phyloP scores from a whole-genome alignment of 2,113 vertebrate species.

The Myrmecobius fasciatus region DNA sequence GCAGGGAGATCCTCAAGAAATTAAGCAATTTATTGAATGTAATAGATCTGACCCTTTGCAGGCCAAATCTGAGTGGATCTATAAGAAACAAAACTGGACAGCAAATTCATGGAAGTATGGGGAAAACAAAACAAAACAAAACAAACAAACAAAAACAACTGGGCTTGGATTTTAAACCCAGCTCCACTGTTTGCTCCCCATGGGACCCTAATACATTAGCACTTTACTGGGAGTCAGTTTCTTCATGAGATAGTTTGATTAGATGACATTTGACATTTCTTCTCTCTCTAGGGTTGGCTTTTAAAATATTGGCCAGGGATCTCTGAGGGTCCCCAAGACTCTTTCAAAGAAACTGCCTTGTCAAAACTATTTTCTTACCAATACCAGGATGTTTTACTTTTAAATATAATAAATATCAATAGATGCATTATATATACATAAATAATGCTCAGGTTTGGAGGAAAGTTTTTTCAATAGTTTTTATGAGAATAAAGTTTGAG shows the following conservation, averaged over 20 bases:
- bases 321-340: background rate
- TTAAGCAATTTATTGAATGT: background rate
- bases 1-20: background rate
- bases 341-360: background rate
- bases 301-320: background rate
- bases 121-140: no score
- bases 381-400: background rate
- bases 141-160: no score
- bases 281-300: background rate
- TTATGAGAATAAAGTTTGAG: background rate
- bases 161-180: background rate
- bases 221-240: no score
- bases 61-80: no score
- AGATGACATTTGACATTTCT: no score
- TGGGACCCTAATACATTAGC: no score
- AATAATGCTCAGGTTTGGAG: background rate
- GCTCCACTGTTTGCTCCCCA: no score
- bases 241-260: no score
- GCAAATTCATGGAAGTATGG: background rate
- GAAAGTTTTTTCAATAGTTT: background rate
- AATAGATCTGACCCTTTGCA: no score
- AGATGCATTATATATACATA: background rate
- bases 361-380: background rate
- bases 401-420: background rate
- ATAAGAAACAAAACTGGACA: background rate